These are phyloP conservation scores for Tetragnatha montana DNA, from an alignment of 2,888 invertebrate genomes.

Conservation along the genomic window DNA sequence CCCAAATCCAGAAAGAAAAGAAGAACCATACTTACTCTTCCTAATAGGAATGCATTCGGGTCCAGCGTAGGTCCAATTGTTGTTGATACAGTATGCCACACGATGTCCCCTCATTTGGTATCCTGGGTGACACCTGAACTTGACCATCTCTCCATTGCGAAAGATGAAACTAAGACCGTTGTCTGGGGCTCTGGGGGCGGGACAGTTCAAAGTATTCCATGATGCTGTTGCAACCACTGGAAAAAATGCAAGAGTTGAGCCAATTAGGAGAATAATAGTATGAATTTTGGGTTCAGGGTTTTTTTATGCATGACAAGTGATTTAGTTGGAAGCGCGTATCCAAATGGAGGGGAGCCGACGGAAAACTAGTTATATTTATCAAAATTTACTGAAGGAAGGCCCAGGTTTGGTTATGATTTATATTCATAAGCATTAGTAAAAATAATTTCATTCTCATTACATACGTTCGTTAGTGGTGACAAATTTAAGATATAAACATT, in stretches of 20 bases:
- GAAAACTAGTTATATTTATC: no score
- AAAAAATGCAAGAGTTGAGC: background rate
- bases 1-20: background rate
- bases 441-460: no score
- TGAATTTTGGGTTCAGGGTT: no score
- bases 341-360: no score
- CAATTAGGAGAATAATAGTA: no score
- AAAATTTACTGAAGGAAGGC: no score
- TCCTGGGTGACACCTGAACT: slow-evolving; percentile 68
- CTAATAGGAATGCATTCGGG: slow-evolving; percentile 61
- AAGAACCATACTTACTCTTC: slow-evolving; percentile 32
- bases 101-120: slow-evolving; percentile 62
- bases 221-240: slow-evolving; percentile 10
- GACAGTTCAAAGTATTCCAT: slow-evolving; percentile 66
- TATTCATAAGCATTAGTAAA: no score
- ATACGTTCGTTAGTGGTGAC: no score
- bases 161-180: slow-evolving; percentile 70
- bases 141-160: slow-evolving; percentile 65
- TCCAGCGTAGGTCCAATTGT: slow-evolving; percentile 53
- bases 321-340: no score
- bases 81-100: slow-evolving; percentile 59
- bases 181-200: slow-evolving; percentile 68
- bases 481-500: no score
- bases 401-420: no score
- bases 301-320: no score